These are phyloP conservation scores for Coregonus sp. DNA, from an alignment of 2,797 vertebrate species.

Conservation along the genomic window DNA sequence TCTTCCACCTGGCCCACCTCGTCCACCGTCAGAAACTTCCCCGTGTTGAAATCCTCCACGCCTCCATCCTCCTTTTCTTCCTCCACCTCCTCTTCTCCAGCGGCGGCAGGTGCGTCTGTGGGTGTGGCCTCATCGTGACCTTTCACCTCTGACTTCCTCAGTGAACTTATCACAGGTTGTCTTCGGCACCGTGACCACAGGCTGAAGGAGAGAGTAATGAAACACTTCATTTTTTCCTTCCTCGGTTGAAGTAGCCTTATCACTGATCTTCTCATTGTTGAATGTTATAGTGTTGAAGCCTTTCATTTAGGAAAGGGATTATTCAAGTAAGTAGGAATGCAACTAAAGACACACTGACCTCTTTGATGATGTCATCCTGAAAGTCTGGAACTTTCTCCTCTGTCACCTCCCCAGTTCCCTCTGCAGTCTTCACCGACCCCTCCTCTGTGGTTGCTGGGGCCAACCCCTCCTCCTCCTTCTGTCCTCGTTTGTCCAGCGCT, in stretches of 20 bases:
- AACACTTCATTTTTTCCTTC: too few species aligned
- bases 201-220: background rate
- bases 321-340: background rate
- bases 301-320: too few species aligned
- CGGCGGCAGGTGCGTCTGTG: background rate
- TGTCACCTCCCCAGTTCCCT: background rate
- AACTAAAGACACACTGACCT: background rate
- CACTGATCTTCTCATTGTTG: too few species aligned
- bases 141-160: background rate
- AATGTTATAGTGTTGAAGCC: too few species aligned
- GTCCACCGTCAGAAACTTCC: slow-evolving; percentile 74
- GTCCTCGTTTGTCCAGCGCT: background rate
- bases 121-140: background rate
- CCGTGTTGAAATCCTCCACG: background rate
- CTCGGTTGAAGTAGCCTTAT: too few species aligned
- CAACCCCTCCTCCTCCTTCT: background rate
- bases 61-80: background rate
- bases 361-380: background rate
- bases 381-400: background rate
- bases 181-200: background rate
- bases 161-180: background rate
- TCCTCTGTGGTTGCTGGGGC: background rate
- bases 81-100: background rate
- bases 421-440: background rate
- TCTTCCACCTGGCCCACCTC: slow-evolving; percentile 77